phyloP scores from a whole-genome alignment of 2,113 vertebrate genomes.

The Tenebrosternarchus preto region DNA sequence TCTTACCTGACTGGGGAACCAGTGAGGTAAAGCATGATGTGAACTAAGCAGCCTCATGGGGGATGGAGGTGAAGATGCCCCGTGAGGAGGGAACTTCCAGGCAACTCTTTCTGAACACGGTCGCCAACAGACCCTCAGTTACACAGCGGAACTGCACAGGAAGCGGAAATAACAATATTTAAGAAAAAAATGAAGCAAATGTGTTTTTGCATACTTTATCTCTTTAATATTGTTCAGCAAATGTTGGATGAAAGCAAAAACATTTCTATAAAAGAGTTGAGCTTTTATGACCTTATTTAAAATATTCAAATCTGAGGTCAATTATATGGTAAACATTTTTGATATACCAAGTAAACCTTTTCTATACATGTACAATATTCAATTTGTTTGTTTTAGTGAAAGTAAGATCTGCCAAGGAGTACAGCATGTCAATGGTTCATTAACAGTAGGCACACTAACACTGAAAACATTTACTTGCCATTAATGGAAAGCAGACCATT shows the following conservation, averaged over 20 bases:
- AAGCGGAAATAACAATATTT: not conserved
- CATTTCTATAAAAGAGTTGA: not conserved
- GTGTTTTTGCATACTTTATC: no score
- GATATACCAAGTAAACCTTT: no score
- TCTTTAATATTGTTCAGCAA: not conserved
- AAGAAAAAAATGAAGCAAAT: not conserved
- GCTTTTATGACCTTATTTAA: not conserved
- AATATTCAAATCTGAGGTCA: no score
- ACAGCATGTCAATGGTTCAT: not conserved
- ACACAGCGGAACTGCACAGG: slow-evolving; percentile 20
- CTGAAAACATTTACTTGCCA: not conserved
- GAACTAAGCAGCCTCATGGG: slow-evolving; percentile 25
- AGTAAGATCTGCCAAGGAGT: not conserved
- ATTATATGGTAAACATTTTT: no score
- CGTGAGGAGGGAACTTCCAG: slow-evolving; percentile 5
- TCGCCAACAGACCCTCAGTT: not conserved
- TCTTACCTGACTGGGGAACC: slow-evolving; percentile 52
- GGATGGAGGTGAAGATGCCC: slow-evolving; percentile 7
- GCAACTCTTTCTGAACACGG: not conserved
- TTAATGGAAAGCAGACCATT: not conserved
- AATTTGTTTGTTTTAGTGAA: not conserved
- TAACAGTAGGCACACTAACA: not conserved
- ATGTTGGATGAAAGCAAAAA: not conserved
- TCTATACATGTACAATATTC: no score
- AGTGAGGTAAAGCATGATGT: slow-evolving; percentile 40